phyloP scores from a whole-genome alignment of 2,113 vertebrate species.

The Archilochus colubris region DNA sequence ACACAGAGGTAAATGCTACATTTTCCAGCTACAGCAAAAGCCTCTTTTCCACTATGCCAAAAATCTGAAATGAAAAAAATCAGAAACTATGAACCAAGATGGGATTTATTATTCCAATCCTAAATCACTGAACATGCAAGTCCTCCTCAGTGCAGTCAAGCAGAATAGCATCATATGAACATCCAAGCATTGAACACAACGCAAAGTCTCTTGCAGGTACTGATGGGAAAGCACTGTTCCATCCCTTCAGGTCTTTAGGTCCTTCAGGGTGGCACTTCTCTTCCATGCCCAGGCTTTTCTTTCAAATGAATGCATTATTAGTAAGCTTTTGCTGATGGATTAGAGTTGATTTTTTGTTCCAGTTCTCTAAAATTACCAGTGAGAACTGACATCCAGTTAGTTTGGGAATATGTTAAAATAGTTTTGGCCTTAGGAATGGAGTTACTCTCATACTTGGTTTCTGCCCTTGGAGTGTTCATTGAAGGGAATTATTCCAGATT shows the following conservation, averaged over 20 bases:
- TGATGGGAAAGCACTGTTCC: neutral
- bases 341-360: neutral
- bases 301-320: neutral
- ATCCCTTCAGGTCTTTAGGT: neutral
- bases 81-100: neutral
- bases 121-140: neutral
- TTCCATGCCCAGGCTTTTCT: neutral
- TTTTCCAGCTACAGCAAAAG: neutral
- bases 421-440: neutral
- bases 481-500: neutral
- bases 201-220: neutral
- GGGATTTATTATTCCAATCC: neutral
- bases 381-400: neutral
- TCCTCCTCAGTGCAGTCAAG: neutral
- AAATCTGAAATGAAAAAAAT: neutral
- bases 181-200: neutral
- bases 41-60: neutral
- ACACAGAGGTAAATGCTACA: neutral
- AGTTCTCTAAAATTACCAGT: neutral
- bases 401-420: neutral
- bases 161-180: neutral
- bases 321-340: neutral
- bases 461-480: neutral
- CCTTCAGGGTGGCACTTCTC: neutral
- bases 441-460: neutral